phyloP scores from a whole-genome alignment of 2,113 vertebrate species.

The Canis aureus region DNA sequence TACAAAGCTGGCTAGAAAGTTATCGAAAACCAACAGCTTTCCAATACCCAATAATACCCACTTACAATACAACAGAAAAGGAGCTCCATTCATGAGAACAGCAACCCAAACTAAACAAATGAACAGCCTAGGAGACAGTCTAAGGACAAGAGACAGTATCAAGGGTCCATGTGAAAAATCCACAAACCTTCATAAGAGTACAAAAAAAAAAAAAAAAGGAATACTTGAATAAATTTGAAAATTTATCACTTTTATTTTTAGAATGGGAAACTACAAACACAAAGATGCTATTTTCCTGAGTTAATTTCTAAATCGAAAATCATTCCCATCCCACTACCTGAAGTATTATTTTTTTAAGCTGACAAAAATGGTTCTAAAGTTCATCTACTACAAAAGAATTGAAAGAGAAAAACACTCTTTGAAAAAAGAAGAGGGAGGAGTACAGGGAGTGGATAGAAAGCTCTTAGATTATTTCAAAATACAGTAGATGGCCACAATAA shows the following conservation, averaged over 20 bases:
- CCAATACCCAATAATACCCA: neutral
- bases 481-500: neutral
- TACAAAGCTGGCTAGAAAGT: neutral
- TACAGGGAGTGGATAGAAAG: rapidly evolving
- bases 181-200: neutral
- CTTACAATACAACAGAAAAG: neutral
- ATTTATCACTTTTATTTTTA: neutral
- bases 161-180: neutral
- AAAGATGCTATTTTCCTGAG: neutral
- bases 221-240: neutral
- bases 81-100: neutral
- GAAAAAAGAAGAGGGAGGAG: neutral
- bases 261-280: neutral
- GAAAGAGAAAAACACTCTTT: neutral
- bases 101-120: neutral
- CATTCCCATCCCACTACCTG: neutral
- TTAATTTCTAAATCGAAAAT: slow-evolving; percentile 19
- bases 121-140: neutral
- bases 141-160: neutral
- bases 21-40: neutral
- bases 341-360: slow-evolving; percentile 15
- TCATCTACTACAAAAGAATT: neutral
- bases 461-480: neutral
- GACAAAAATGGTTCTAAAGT: neutral
- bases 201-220: slow-evolving; percentile 6